Conservation (phyloP, 1,140 invertebrate genomes). For the Megalopta genalis region DNA sequence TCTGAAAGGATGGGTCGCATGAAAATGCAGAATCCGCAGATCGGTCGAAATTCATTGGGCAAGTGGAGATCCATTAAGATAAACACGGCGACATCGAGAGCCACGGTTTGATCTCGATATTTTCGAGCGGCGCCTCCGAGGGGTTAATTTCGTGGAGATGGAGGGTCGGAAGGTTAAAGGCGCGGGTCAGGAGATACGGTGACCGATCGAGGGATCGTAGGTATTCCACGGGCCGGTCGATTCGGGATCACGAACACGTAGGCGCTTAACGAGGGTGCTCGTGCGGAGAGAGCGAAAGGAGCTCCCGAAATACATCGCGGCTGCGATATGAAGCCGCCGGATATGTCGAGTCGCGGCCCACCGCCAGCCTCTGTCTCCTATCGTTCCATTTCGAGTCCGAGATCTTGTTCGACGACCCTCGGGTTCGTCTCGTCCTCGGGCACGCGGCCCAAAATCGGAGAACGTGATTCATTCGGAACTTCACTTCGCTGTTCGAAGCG, state of each 20-base stretch:
- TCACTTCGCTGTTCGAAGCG: neutral
- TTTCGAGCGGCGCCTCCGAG: no score
- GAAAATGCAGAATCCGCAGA: no score
- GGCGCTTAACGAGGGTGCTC: slow-evolving; percentile 70
- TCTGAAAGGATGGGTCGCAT: no score
- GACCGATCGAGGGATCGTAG: slow-evolving; percentile 46
- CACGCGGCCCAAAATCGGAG: no score
- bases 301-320: slow-evolving; percentile 38
- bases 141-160: no score
- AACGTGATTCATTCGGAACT: neutral
- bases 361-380: slow-evolving; percentile 16
- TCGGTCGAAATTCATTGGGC: no score
- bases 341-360: slow-evolving; percentile 45
- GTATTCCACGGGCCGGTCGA: slow-evolving; percentile 51
- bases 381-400: slow-evolving; percentile 5
- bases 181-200: slow-evolving; percentile 34
- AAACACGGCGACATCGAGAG: no score
- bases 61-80: no score
- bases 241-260: slow-evolving; percentile 67
- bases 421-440: neutral
- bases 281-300: slow-evolving; percentile 59
- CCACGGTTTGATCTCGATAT: no score
- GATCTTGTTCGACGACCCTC: neutral
- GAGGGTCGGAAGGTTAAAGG: no score
- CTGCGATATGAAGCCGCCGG: slow-evolving; percentile 27